Conservation (phyloP, 2,113 vertebrate species). For the Lipotes vexillifer region DNA sequence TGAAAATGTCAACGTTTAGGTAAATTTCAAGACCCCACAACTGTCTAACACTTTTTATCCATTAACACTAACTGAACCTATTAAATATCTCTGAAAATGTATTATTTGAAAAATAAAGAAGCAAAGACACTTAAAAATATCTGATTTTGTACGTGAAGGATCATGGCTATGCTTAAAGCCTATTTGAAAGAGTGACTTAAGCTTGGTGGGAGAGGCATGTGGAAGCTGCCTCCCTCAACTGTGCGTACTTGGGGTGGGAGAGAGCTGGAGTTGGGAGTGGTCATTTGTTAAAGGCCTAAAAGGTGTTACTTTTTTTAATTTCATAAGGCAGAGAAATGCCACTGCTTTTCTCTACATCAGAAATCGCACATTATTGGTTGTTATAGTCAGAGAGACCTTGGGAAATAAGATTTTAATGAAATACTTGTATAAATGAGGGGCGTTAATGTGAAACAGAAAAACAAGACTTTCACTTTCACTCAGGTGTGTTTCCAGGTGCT, state of each 20-base stretch:
- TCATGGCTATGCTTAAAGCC: not conserved
- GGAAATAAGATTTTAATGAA: not conserved
- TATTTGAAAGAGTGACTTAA: not conserved
- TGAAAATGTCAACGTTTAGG: not conserved
- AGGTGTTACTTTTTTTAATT: not conserved
- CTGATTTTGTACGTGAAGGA: not conserved
- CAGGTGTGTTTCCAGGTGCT: not conserved
- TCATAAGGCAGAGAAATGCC: not conserved
- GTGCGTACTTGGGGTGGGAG: rapidly evolving
- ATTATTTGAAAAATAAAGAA: slow-evolving; percentile 23
- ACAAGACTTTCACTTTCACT: not conserved
- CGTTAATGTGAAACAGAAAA: not conserved
- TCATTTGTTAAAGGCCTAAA: not conserved
- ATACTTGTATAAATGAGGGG: not conserved
- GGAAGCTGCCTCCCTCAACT: not conserved
- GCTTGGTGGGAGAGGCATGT: not conserved
- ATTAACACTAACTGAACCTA: not conserved
- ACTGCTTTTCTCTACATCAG: not conserved
- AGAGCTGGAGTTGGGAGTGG: not conserved
- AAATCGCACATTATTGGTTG: not conserved
- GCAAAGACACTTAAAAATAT: not conserved
- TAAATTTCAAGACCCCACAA: not conserved
- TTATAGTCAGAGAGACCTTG: not conserved
- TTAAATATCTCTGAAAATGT: not conserved
- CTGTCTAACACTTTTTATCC: not conserved